phyloP scores from a whole-genome alignment of 1,140 invertebrate species.

The Apolygus lucorum region DNA sequence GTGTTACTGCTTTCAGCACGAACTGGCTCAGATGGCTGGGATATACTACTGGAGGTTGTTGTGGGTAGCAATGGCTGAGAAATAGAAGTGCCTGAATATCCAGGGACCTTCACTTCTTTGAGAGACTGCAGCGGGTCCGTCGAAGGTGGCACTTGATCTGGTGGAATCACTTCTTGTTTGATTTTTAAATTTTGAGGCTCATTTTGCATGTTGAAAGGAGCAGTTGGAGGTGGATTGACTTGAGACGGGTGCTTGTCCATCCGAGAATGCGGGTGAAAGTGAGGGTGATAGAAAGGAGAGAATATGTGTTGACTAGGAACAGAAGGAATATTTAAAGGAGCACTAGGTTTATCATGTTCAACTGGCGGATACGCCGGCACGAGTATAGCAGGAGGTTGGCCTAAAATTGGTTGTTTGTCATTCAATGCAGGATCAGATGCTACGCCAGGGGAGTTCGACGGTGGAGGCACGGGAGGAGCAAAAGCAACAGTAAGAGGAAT shows the following conservation, averaged over 20 bases:
- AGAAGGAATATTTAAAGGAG: conserved; percentile 31
- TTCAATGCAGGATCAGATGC: conserved; percentile 6
- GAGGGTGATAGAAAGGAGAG: conserved; percentile 34
- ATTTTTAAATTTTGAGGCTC: conserved; percentile 70
- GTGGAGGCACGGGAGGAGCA: conserved; percentile 19
- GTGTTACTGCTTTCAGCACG: conserved; percentile 22
- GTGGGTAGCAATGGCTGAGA: conserved; percentile 36
- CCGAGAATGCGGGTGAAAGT: conserved; percentile 32
- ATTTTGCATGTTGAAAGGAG: conserved; percentile 37
- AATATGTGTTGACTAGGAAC: conserved; percentile 29
- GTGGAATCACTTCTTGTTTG: conserved; percentile 56
- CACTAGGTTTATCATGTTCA: conserved; percentile 31
- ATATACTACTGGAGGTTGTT: conserved; percentile 30
- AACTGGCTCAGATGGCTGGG: conserved; percentile 21
- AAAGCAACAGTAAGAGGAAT: conserved; percentile 31
- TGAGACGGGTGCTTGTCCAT: conserved; percentile 27
- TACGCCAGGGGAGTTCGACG: not conserved
- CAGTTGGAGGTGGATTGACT: conserved; percentile 28
- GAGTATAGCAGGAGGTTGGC: conserved; percentile 27
- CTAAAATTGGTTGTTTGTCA: conserved; percentile 25
- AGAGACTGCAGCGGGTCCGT: conserved; percentile 64
- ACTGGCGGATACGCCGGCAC: conserved; percentile 27
- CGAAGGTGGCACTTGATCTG: conserved; percentile 45
- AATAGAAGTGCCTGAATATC: conserved; percentile 44
- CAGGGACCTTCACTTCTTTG: conserved; percentile 71